phyloP scores from a whole-genome alignment of 2,888 invertebrate genomes.

The Ochropleura plecta region DNA sequence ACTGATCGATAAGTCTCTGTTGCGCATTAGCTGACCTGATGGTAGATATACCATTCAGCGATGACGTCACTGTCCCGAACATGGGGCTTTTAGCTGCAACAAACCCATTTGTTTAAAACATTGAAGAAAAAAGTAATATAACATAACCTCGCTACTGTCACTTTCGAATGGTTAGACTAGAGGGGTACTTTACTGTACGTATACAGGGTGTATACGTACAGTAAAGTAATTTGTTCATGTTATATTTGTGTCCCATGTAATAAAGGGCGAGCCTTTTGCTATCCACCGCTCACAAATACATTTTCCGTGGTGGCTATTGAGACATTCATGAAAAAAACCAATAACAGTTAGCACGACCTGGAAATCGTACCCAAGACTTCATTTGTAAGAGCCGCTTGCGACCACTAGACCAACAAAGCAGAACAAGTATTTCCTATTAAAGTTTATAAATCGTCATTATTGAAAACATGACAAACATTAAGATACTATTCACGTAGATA shows the following conservation, averaged over 20 bases:
- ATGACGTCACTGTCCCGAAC: conserved; percentile 94
- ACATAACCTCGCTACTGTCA: background rate
- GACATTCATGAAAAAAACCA: background rate
- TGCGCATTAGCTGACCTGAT: conserved; percentile 93
- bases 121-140: background rate
- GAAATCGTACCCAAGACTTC: background rate
- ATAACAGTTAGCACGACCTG: background rate
- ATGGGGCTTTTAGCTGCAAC: conserved; percentile 94
- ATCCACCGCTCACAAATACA: background rate
- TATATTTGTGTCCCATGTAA: background rate
- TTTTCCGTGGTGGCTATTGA: background rate
- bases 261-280: background rate
- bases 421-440: background rate
- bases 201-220: no score
- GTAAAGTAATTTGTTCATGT: background rate
- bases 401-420: background rate
- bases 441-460: conserved; percentile 6
- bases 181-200: background rate
- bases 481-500: background rate
- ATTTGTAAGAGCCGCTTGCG: background rate
- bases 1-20: conserved; percentile 91
- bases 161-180: background rate
- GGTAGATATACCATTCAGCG: conserved; percentile 93
- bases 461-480: conserved; percentile 16
- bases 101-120: background rate